Base-by-base conservation (phyloP, 1,140 invertebrate genomes). In the Apis dorsata region DNA sequence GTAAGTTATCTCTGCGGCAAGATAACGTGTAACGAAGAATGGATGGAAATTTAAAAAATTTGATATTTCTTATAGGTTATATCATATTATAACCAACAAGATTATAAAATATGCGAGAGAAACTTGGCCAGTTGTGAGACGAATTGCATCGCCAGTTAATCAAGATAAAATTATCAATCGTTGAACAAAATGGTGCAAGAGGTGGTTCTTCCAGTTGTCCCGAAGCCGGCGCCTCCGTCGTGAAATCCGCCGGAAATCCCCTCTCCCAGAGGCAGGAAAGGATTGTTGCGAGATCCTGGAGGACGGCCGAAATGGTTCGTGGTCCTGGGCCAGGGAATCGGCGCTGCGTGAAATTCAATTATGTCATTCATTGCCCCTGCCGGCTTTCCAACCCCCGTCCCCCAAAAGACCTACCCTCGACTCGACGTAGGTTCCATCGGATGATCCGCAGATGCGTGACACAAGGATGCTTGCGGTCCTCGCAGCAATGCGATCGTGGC, bases 301-400 rank as follows among this genome's bases (percentile, higher is more conserved):
- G 51, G 72, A 15, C 15, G 60, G 24, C 24, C 49, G 28, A 10
- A 28, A 51, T 34, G 10, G 12, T 63, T 44, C 62, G 62, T 28
- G 49, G 28, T 49, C 62, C 81, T 62, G 49, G 59, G 62, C 34
- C 65, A 55, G 55, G 62, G 81, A 86, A 88, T 89, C 91, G 90
- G 79, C 86, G 88, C 89, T 89, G 88, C 92, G 92, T 93, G 90
- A 93, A 93, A 93, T 93, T 93, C 90, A 93, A 93, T 93, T 93
- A 93, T 91, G 90, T 91, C 90, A 92, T 91, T 93, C 91, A 90
- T 89, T 90, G 91, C 86, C 85, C 84, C 83, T 85, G 86, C 88
- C 86, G 84, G 72, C 66, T 72, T 73, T 86, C 63, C 86, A 28
- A 55, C n/a, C 73, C 24, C 28, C 51, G 24, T 59, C 4, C 17